Evolutionary conservation across 2,797 vertebrate species (phyloP).

Genomic region (Basileuterus tristriatus): DNA sequence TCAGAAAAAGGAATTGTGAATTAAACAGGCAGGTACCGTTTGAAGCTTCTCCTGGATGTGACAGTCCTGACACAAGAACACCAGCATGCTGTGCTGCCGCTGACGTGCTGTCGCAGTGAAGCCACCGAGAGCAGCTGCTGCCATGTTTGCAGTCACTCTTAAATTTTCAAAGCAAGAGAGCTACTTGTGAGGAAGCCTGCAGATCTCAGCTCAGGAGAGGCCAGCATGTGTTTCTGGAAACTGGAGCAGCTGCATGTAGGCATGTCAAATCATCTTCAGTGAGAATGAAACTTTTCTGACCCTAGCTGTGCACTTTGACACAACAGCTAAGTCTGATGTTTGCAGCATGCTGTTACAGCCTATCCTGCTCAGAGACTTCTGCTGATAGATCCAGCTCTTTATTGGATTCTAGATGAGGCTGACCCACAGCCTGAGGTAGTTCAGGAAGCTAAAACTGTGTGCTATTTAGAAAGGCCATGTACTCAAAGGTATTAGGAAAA

Average conservation of each 20-base stretch:
- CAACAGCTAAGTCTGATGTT: background rate
- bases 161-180: background rate
- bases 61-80: background rate
- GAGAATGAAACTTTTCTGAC: background rate
- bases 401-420: background rate
- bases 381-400: background rate
- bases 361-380: background rate
- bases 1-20: background rate
- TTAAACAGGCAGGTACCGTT: background rate
- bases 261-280: background rate
- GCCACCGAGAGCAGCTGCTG: background rate
- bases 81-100: background rate
- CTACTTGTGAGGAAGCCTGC: background rate
- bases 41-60: background rate
- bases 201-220: background rate
- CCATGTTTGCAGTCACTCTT: background rate
- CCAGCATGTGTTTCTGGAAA: background rate
- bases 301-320: background rate
- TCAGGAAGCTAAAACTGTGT: background rate
- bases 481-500: background rate
- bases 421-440: background rate
- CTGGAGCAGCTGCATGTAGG: background rate
- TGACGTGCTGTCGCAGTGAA: accelerated
- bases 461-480: background rate
- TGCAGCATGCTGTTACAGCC: background rate